These are phyloP conservation scores for Oryctes rhinoceros DNA, from an alignment of 1,140 invertebrate genomes.

Conservation along the genomic window DNA sequence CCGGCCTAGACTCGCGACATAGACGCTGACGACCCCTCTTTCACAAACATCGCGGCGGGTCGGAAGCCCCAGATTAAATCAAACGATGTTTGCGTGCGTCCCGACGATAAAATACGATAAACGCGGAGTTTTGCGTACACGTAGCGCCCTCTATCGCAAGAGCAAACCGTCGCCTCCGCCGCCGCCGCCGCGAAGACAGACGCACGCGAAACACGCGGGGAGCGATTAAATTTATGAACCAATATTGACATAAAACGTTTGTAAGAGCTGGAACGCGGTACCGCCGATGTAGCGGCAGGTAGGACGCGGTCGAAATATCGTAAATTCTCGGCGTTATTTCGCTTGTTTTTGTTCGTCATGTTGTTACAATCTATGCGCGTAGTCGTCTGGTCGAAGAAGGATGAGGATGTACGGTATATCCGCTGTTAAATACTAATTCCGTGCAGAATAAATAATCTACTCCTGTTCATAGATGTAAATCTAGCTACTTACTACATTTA, in stretches of 20 bases:
- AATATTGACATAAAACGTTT: constrained; percentile 22
- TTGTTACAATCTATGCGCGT: too few species aligned
- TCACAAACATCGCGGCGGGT: neutral
- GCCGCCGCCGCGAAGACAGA: neutral
- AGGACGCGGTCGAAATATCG: too few species aligned
- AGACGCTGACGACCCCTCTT: neutral
- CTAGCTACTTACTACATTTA: too few species aligned
- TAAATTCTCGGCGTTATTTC: too few species aligned
- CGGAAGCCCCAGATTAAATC: neutral
- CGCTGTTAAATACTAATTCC: too few species aligned
- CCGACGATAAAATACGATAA: neutral
- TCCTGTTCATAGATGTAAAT: too few species aligned
- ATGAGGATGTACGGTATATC: too few species aligned
- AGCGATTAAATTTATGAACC: neutral
- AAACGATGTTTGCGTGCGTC: constrained; percentile 10
- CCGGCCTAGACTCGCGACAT: too few species aligned
- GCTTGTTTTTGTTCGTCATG: too few species aligned
- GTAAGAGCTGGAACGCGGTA: neutral
- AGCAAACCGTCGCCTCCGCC: neutral
- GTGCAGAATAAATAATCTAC: too few species aligned
- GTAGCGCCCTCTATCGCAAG: neutral
- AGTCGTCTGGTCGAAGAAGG: too few species aligned
- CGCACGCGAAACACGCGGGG: neutral
- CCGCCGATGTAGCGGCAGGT: too few species aligned
- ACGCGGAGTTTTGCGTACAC: neutral